phyloP scores from a whole-genome alignment of 2,888 invertebrate genomes.

The Temnothorax ravouxi region DNA sequence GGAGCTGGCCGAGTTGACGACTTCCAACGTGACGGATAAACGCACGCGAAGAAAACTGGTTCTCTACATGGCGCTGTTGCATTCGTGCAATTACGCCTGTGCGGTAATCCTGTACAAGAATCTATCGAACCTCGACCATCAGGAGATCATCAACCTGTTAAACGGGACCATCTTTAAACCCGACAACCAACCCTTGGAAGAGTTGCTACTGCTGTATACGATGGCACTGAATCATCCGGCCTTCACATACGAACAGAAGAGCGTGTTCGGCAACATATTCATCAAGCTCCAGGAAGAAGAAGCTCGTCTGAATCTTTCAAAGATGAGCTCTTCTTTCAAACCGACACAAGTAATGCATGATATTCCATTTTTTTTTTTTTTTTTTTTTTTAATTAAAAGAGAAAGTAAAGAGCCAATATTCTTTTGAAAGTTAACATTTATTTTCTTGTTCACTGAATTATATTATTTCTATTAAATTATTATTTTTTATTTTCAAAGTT shows the following conservation, averaged over 20 bases:
- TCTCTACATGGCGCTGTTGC: conserved; percentile 95
- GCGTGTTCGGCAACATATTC: conserved; percentile 92
- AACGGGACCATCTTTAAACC: conserved; percentile 79
- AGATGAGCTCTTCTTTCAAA: conserved; percentile 80
- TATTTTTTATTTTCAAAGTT: neutral
- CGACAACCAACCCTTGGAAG: conserved; percentile 93
- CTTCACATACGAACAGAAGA: conserved; percentile 97
- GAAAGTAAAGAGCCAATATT: neutral
- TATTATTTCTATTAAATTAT: conserved; percentile 9
- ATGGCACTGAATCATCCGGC: conserved; percentile 98
- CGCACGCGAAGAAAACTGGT: conserved; percentile 95
- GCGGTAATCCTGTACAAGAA: conserved; percentile 94
- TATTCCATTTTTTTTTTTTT: conserved; percentile 27
- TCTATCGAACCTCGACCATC: conserved; percentile 82
- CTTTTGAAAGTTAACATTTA: neutral
- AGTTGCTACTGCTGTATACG: conserved; percentile 95
- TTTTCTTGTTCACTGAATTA: neutral
- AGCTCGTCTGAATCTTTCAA: conserved; percentile 81
- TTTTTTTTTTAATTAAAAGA: neutral
- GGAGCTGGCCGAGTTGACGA: conserved; percentile 90
- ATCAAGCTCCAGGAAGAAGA: conserved; percentile 90
- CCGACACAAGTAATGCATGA: conserved; percentile 80
- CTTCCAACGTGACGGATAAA: conserved; percentile 89
- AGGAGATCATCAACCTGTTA: conserved; percentile 81
- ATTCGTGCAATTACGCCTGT: conserved; percentile 96